Percentiles rank a stretch among this genome's conserved stretches.
Conservation (phyloP, 2,797 vertebrate genomes). For the Microtus californicus region DNA sequence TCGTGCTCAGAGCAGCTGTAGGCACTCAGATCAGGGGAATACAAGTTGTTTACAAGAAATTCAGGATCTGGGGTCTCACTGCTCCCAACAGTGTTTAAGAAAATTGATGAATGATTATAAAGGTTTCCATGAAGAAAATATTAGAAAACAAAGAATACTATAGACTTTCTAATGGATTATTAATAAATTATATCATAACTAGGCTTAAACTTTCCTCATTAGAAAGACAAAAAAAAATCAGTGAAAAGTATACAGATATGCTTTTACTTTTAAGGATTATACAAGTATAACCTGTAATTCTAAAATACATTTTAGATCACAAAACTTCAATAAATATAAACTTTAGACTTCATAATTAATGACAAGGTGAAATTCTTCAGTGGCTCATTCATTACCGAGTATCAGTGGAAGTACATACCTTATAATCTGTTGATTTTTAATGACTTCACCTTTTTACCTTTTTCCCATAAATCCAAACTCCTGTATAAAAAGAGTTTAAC, state of each 20-base stretch:
- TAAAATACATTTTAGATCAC: background rate
- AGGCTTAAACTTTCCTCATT: background rate
- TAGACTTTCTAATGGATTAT: background rate
- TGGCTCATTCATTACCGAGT: background rate
- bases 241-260: background rate
- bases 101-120: background rate
- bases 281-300: background rate
- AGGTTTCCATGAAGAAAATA: background rate
- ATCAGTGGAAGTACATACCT: background rate
- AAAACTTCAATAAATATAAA: slow-evolving; percentile 16
- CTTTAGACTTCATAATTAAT: background rate
- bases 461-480: background rate
- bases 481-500: background rate
- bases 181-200: background rate
- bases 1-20: no score
- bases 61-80: no score
- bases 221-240: background rate
- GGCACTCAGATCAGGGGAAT: no score
- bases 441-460: background rate
- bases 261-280: no score
- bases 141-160: background rate
- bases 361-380: background rate
- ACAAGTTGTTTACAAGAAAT: no score
- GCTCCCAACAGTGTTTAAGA: background rate
- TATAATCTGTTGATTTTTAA: background rate